These are phyloP conservation scores for Dendrocincla fuliginosa DNA, from an alignment of 2,797 vertebrate species.

Conservation along the genomic window DNA sequence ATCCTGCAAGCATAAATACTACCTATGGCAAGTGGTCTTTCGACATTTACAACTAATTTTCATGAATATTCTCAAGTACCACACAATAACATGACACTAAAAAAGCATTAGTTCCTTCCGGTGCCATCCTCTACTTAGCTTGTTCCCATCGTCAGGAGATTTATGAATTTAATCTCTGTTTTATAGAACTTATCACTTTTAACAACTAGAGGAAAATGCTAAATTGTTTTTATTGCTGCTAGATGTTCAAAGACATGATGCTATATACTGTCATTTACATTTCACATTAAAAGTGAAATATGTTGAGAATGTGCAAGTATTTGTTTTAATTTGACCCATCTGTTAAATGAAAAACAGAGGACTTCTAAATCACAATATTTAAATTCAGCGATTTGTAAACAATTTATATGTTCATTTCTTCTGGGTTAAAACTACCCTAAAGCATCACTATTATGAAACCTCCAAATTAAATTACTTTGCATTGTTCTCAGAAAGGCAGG, in stretches of 20 bases:
- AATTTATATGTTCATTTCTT: conserved; percentile 75
- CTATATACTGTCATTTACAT: conserved; percentile 73
- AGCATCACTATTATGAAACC: conserved; percentile 73
- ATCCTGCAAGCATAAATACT: background rate
- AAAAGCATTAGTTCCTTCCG: conserved; percentile 4
- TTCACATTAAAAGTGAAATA: conserved; percentile 79
- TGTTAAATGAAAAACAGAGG: conserved; percentile 72
- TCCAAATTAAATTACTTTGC: conserved; percentile 69
- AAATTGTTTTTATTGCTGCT: conserved; percentile 72
- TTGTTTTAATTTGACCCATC: conserved; percentile 79
- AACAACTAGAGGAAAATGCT: conserved; percentile 43
- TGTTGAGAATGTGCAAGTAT: conserved; percentile 70
- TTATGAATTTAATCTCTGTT: conserved; percentile 69
- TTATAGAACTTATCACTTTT: conserved; percentile 71
- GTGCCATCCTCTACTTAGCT: conserved; percentile 15
- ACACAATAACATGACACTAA: background rate
- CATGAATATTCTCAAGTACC: background rate
- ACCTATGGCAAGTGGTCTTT: background rate
- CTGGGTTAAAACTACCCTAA: conserved; percentile 75
- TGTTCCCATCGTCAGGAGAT: conserved; percentile 59
- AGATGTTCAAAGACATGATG: conserved; percentile 65
- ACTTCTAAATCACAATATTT: conserved; percentile 72
- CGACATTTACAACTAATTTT: conserved; percentile 16
- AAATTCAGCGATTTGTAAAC: conserved; percentile 78
- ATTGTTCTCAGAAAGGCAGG: conserved; percentile 61